Base-by-base conservation (phyloP, 2,113 vertebrate species). In the Rattus rattus region DNA sequence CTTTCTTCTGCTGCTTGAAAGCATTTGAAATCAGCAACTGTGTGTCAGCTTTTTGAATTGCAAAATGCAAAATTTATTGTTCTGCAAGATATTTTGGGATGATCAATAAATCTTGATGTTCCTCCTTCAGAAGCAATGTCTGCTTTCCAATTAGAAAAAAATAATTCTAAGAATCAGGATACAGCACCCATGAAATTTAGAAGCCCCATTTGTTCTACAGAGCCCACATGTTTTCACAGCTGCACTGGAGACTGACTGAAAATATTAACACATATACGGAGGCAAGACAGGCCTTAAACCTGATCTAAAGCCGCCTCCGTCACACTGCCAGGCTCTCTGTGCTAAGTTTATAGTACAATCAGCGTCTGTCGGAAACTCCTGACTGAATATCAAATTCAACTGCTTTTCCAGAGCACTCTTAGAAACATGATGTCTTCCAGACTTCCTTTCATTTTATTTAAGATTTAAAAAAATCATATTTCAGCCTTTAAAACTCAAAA, bases 221-320 rank as follows among this genome's bases (percentile, higher is more conserved):
- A 92, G 65, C 65, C 61, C 89, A 96, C 88, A 95, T 91, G 87
- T 95, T 97, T 97, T 95, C 93, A 85, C 95, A 94, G 90, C 93
- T 96, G 87, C 72, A 76, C 69, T 33, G 79, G 88, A 93, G 94
- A 86, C 91, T 87, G 72, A 80, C 80, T 95, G 88, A 92, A 96
- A 97, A 94, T 97, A 91, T 92, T 90, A 97, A 67, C 92, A 79
- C 86, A 54, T 73, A 92, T 79, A 88, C 69, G 87, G 69, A 87
- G 85, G 90, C 65, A 52, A 89, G 94, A 59, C 91, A 90, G 95
- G 87, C 54, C 67, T 95, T 92, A 94, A 96, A 95, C 92, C 93
- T 97, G 91, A 97, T 91, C 95, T 92, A 97, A 90, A 96, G 95
- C 92, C 73, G 92, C 63, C 54, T 83, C n/a, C 72, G 49, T 90